Evolutionary conservation across 2,888 invertebrate species (phyloP).

Genomic region (Nymphalis c-album): DNA sequence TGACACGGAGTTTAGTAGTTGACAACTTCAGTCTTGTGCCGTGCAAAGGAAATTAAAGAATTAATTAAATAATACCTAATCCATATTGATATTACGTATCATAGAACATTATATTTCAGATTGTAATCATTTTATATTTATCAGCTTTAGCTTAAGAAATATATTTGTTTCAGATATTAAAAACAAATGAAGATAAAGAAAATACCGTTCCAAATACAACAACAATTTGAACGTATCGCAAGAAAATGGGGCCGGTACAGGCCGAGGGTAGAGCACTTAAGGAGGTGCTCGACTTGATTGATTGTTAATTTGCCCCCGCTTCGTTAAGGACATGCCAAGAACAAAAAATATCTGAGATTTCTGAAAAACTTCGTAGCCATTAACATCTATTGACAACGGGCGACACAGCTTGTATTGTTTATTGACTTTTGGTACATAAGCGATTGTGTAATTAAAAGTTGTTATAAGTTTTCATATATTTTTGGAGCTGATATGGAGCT

Average conservation of each 20-base stretch:
- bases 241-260: slow-evolving; percentile 14
- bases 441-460: not conserved
- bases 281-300: slow-evolving; percentile 44
- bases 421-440: not conserved
- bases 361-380: slow-evolving; percentile 20
- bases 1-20: too few species aligned
- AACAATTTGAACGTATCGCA: not conserved
- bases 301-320: slow-evolving; percentile 46
- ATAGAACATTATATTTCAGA: too few species aligned
- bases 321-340: slow-evolving; percentile 28
- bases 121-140: too few species aligned
- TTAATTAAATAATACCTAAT: too few species aligned
- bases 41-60: too few species aligned
- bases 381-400: slow-evolving; percentile 1
- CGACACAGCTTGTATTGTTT: not conserved
- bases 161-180: too few species aligned
- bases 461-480: not conserved
- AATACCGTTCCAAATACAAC: not conserved
- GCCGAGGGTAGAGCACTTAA: slow-evolving; percentile 36
- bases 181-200: too few species aligned
- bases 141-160: too few species aligned
- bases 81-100: too few species aligned
- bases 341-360: slow-evolving; percentile 31
- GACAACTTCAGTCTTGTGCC: too few species aligned
- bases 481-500: too few species aligned